Evolutionary conservation across 35 echinoderm and acorn worm genomes (phyloP).

Genomic region (Nesometra sesokonis): DNA sequence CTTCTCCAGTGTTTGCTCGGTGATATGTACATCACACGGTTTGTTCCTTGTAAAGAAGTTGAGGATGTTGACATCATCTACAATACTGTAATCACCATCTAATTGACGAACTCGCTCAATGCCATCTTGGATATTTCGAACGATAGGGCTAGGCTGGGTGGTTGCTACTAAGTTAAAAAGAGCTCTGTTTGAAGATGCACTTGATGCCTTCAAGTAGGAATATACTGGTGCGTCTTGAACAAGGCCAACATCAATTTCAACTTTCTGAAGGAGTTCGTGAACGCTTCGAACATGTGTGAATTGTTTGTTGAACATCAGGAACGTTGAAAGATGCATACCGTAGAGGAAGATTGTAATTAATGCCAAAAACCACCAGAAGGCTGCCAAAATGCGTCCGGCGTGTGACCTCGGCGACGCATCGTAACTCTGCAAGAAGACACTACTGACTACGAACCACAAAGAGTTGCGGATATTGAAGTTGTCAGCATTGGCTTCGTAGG

Average conservation of each 20-base stretch:
- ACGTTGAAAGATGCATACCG: not conserved
- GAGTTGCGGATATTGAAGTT: conserved; percentile 2
- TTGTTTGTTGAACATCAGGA: not conserved
- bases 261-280: not conserved
- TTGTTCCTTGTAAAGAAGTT: not conserved
- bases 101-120: not conserved
- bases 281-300: not conserved
- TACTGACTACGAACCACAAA: not conserved
- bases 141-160: not conserved
- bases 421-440: not conserved
- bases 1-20: not conserved
- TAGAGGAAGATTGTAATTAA: not conserved
- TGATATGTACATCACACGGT: not conserved
- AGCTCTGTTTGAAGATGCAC: too few species aligned
- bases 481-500: not conserved
- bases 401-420: not conserved
- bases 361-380: conserved; percentile 4
- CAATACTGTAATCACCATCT: not conserved
- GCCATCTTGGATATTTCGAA: not conserved
- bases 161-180: not conserved
- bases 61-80: not conserved
- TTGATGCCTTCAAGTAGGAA: not conserved
- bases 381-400: not conserved
- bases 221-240: not conserved
- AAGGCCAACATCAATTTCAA: not conserved